Percentiles rank a stretch among this genome's conserved stretches.
phyloP scores from a whole-genome alignment of 2,888 invertebrate species.

The Drosophila longiperda region DNA sequence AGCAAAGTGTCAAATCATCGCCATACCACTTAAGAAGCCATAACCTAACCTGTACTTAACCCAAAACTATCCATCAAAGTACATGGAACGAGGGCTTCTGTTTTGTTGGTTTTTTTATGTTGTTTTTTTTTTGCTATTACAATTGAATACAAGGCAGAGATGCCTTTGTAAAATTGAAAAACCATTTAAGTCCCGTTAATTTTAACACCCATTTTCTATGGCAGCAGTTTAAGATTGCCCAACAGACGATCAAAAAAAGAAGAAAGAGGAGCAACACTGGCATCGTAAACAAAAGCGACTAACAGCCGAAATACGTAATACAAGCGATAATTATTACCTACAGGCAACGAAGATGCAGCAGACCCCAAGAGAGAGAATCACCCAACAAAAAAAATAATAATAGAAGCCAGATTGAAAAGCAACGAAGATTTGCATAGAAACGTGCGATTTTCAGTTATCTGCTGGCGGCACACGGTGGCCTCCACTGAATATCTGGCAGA shows the following conservation, averaged over 20 bases:
- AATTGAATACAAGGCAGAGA: conserved; percentile 49
- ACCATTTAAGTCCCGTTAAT: conserved; percentile 76
- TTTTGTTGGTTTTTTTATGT: conserved; percentile 20
- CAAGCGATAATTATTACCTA: conserved; percentile 80
- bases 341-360: conserved; percentile 53
- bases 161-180: conserved; percentile 75
- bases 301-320: conserved; percentile 75
- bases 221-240: conserved; percentile 61
- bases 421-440: conserved; percentile 77
- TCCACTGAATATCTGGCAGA: conserved; percentile 56
- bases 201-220: conserved; percentile 78
- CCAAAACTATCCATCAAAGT: conserved; percentile 79
- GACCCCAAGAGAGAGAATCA: conserved; percentile 24
- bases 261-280: conserved; percentile 31
- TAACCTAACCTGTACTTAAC: conserved; percentile 78
- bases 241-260: conserved; percentile 25
- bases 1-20: conserved; percentile 76
- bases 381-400: conserved; percentile 28
- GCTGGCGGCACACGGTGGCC: conserved; percentile 60
- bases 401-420: conserved; percentile 69
- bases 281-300: conserved; percentile 74
- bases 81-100: conserved; percentile 54
- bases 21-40: conserved; percentile 61
- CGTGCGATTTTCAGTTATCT: conserved; percentile 72
- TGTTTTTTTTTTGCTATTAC: conserved; percentile 40